phyloP scores from a whole-genome alignment of 2,113 vertebrate genomes.

The Bothrops jararaca region DNA sequence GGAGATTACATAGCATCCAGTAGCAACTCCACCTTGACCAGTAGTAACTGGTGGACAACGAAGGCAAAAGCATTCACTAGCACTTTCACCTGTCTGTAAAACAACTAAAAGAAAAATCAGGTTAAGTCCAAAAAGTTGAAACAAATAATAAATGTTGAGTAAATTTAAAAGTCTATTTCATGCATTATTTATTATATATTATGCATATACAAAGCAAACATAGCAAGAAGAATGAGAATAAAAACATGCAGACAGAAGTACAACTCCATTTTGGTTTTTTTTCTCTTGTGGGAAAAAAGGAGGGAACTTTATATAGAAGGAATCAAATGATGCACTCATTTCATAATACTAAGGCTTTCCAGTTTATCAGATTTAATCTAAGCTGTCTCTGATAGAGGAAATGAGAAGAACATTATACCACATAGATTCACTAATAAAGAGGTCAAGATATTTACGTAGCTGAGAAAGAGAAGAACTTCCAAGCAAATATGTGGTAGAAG shows the following conservation, averaged over 20 bases:
- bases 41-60: slow-evolving; percentile 77
- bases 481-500: background rate
- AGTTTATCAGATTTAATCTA: background rate
- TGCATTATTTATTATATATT: background rate
- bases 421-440: background rate
- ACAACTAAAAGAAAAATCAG: slow-evolving; percentile 75
- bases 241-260: background rate
- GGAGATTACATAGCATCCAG: slow-evolving; percentile 85
- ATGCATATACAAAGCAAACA: background rate
- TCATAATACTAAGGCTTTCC: background rate
- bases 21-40: slow-evolving; percentile 78
- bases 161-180: slow-evolving; percentile 5
- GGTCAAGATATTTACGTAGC: background rate
- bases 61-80: slow-evolving; percentile 93
- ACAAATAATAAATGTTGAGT: slow-evolving; percentile 17
- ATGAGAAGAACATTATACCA: background rate
- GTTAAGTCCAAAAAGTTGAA: slow-evolving; percentile 47
- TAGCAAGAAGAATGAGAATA: background rate
- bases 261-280: background rate
- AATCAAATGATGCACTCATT: background rate
- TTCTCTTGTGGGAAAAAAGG: background rate
- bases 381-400: background rate
- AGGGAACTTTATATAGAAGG: background rate
- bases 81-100: slow-evolving; percentile 90
- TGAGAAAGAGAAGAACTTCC: background rate